Percentiles rank a stretch among this genome's conserved stretches.
These are phyloP conservation scores for Caenorhabditis japonica DNA, from an alignment of 2,888 invertebrate genomes.

Conservation along the genomic window DNA sequence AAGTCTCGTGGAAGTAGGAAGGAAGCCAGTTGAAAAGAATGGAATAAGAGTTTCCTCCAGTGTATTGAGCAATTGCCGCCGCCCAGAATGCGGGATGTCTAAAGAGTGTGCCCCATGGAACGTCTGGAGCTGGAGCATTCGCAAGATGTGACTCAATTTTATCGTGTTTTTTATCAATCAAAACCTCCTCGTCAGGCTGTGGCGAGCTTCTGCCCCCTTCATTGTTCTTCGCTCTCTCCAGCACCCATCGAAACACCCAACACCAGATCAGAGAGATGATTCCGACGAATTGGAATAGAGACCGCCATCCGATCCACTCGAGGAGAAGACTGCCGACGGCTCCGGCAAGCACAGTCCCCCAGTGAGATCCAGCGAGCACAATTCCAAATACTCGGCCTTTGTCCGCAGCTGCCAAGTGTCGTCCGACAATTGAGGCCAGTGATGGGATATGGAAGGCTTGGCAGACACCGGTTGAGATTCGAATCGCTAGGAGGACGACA, in stretches of 20 bases:
- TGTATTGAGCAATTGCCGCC: constrained; percentile 84
- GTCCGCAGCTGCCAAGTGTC: constrained; percentile 82
- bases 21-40: constrained; percentile 85
- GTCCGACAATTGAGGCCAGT: constrained; percentile 83
- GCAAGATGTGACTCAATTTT: constrained; percentile 35
- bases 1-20: constrained; percentile 84
- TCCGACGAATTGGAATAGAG: constrained; percentile 82
- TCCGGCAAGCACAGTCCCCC: constrained; percentile 83
- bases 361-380: constrained; percentile 80
- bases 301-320: constrained; percentile 83
- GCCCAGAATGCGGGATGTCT: constrained; percentile 83
- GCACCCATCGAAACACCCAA: constrained; percentile 53
- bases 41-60: constrained; percentile 85
- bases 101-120: constrained; percentile 82
- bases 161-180: constrained; percentile 46
- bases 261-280: constrained; percentile 58
- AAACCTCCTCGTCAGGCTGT: constrained; percentile 51
- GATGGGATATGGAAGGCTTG: constrained; percentile 85
- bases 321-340: constrained; percentile 83
- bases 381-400: constrained; percentile 83
- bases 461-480: constrained; percentile 83
- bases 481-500: constrained; percentile 81
- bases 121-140: constrained; percentile 72
- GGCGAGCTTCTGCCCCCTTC: constrained; percentile 35
- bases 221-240: constrained; percentile 23